Evolutionary conservation across 1,140 invertebrate genomes (phyloP).

Genomic region (Drosophila watanabei): DNA sequence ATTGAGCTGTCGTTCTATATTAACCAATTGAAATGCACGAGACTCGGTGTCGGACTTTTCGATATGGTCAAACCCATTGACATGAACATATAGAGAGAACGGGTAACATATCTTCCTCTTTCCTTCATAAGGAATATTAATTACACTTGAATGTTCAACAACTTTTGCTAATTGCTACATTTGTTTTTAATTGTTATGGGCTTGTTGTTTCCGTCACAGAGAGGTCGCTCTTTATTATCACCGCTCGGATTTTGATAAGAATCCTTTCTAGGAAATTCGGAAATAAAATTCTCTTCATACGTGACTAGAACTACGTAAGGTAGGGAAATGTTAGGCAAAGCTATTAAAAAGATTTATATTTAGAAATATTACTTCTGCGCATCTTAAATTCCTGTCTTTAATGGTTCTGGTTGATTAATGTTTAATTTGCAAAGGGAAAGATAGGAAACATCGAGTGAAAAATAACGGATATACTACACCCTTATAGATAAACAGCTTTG

Average conservation of each 20-base stretch:
- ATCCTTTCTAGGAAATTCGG: conserved; percentile 3
- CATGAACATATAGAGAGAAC: not conserved
- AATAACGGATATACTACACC: conserved; percentile 7
- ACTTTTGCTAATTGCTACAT: conserved; percentile 29
- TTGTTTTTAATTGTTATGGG: conserved; percentile 25
- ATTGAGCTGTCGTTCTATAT: conserved; percentile 51
- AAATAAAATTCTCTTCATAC: not conserved
- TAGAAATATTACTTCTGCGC: not conserved
- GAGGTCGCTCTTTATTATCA: conserved; percentile 10
- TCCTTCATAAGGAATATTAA: conserved; percentile 29
- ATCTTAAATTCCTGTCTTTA: not conserved
- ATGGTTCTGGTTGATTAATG: conserved; percentile 1
- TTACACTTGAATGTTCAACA: conserved; percentile 16
- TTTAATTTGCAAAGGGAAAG: not conserved
- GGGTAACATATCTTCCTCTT: not conserved
- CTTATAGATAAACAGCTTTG: not conserved
- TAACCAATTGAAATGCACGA: conserved; percentile 60
- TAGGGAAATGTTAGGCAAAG: not conserved
- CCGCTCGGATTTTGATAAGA: conserved; percentile 25
- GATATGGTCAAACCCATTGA: conserved; percentile 19
- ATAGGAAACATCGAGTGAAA: not conserved
- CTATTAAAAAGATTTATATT: conserved; percentile 10
- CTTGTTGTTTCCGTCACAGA: conserved; percentile 15
- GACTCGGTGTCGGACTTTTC: conserved; percentile 7
- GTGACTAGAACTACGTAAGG: not conserved